Percentiles rank a stretch among this genome's conserved stretches.
phyloP scores from a whole-genome alignment of 2,888 invertebrate genomes.

The Margaritifera margaritifera region DNA sequence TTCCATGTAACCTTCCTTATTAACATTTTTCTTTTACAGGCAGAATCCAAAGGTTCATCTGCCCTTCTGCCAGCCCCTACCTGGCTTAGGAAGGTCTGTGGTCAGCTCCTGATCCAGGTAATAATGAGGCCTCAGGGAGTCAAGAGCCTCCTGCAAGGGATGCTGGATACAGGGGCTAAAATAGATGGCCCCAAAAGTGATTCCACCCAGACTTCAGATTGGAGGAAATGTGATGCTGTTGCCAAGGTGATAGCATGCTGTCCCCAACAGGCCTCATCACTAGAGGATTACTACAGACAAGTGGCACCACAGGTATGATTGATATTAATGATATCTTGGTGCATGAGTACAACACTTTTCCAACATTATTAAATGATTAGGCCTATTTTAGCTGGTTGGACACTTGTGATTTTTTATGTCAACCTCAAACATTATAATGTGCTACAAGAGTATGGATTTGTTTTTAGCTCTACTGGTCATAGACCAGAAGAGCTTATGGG shows the following conservation, averaged over 20 bases:
- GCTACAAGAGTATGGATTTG: too few relatives aligned
- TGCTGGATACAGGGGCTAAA: slow-evolving; percentile 74
- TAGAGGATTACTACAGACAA: slow-evolving; percentile 58
- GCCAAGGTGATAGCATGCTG: slow-evolving; percentile 78
- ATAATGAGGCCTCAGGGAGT: slow-evolving; percentile 80
- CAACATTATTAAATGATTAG: too few relatives aligned
- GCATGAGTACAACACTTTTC: too few relatives aligned
- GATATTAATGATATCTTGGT: neutral
- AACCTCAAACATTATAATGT: too few relatives aligned
- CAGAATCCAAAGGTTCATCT: too few relatives aligned
- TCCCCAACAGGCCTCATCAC: slow-evolving; percentile 47
- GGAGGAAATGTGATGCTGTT: slow-evolving; percentile 81
- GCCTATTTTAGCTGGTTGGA: too few relatives aligned
- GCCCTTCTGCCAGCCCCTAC: slow-evolving; percentile 34
- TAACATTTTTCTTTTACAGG: too few relatives aligned
- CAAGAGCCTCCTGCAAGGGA: slow-evolving; percentile 79
- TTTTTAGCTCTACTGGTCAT: too few relatives aligned
- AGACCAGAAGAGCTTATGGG: too few relatives aligned
- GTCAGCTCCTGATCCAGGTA: slow-evolving; percentile 78
- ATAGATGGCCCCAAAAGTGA: slow-evolving; percentile 14
- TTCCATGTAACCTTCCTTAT: too few relatives aligned
- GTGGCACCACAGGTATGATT: slow-evolving; percentile 63
- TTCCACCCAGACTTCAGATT: slow-evolving; percentile 73
- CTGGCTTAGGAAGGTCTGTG: slow-evolving; percentile 77
- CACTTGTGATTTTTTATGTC: too few relatives aligned